Evolutionary conservation across 2,113 vertebrate species (phyloP).

Genomic region (Delphinus delphis): DNA sequence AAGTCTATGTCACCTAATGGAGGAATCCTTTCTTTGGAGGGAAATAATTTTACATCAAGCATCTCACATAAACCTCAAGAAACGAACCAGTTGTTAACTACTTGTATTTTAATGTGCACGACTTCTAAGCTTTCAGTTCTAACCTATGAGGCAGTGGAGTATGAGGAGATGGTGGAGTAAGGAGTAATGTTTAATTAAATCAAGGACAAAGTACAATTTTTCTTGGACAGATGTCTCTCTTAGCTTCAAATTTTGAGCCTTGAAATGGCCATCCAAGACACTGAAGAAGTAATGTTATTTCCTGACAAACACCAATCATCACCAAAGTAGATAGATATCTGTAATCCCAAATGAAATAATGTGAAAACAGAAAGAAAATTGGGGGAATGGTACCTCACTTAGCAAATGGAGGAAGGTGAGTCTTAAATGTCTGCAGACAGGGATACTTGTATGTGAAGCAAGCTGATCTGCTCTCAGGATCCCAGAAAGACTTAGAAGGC

Average conservation of each 20-base stretch:
- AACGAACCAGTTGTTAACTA: background rate
- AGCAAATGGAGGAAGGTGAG: background rate
- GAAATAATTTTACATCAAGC: background rate
- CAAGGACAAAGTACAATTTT: background rate
- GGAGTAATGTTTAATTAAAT: background rate
- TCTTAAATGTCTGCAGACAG: background rate
- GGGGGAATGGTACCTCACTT: background rate
- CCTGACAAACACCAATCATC: background rate
- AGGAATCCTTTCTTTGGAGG: background rate
- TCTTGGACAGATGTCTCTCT: background rate
- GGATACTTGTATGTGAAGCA: background rate
- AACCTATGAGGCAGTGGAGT: background rate
- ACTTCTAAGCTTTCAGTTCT: background rate
- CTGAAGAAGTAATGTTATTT: background rate
- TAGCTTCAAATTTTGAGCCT: background rate
- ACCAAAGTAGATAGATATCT: background rate
- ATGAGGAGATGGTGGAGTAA: background rate
- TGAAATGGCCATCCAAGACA: background rate
- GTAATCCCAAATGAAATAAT: background rate
- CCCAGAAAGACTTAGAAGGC: background rate
- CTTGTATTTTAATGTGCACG: background rate
- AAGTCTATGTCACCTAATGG: no score
- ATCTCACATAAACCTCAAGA: background rate
- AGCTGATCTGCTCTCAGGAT: background rate
- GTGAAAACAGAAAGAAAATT: background rate